A percentile compares a stretch with the other conserved stretches of the same genome.
These are phyloP conservation scores for Leptopterna dolabrata DNA, from an alignment of 2,888 invertebrate species.

Conservation along the genomic window DNA sequence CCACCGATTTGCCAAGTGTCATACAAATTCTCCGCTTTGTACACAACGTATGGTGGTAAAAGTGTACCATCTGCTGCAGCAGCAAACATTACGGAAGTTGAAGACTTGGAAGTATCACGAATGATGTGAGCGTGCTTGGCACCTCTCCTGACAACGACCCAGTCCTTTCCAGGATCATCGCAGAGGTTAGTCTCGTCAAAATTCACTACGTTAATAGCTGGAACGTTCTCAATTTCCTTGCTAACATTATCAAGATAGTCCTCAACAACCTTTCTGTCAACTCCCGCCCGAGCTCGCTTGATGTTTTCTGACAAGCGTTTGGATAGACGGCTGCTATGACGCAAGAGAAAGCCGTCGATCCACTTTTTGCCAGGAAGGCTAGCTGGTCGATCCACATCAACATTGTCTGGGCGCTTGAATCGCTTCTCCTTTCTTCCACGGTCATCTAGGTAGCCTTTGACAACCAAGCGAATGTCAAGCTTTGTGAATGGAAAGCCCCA, in stretches of 20 bases:
- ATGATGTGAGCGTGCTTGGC: slow-evolving; percentile 65
- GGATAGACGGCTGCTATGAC: background rate
- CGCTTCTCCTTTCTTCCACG: background rate
- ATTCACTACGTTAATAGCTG: too few relatives aligned
- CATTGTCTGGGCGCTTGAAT: too few relatives aligned
- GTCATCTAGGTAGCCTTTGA: slow-evolving; percentile 11
- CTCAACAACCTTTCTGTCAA: background rate
- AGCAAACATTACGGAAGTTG: slow-evolving; percentile 65
- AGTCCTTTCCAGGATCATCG: too few relatives aligned
- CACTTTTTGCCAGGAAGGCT: background rate
- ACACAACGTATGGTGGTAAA: too few relatives aligned
- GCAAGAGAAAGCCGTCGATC: background rate
- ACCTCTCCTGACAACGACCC: slow-evolving; percentile 62
- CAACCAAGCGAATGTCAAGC: slow-evolving; percentile 20
- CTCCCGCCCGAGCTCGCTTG: background rate
- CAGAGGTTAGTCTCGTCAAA: too few relatives aligned
- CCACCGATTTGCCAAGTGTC: slow-evolving; percentile 66
- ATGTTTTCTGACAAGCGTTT: background rate
- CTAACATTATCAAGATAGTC: background rate
- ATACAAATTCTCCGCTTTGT: too few relatives aligned
- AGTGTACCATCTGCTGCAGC: slow-evolving; percentile 65
- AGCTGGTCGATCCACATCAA: slow-evolving; percentile 61
- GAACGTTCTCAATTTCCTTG: background rate
- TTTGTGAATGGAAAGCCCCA: too few relatives aligned
- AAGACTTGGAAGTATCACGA: slow-evolving; percentile 64